phyloP scores from a whole-genome alignment of 2,113 vertebrate genomes.

The Synodontis membranacea region DNA sequence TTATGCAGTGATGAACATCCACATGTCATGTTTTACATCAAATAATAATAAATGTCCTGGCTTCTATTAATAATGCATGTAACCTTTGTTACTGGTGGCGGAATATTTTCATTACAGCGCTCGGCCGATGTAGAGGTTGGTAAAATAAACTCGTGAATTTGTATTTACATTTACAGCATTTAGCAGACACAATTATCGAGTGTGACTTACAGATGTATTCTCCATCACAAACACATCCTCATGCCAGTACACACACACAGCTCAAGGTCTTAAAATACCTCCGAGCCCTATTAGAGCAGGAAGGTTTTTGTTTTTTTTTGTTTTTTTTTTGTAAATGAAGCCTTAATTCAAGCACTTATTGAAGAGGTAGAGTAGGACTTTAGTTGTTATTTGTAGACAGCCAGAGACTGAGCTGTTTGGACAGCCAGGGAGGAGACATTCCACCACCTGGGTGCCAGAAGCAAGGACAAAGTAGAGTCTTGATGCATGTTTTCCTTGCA shows the following conservation, averaged over 20 bases:
- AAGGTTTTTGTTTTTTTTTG: too few relatives aligned
- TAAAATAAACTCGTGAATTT: not conserved
- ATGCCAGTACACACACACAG: not conserved
- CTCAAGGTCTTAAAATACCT: not conserved
- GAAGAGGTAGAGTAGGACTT: not conserved
- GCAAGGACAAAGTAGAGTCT: not conserved
- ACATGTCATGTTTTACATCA: not conserved
- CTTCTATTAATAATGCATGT: not conserved
- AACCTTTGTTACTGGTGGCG: not conserved
- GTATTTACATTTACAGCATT: not conserved
- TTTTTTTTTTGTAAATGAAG: not conserved
- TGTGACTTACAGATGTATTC: not conserved
- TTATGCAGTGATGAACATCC: not conserved
- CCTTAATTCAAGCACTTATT: not conserved
- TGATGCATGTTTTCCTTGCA: not conserved
- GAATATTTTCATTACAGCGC: not conserved
- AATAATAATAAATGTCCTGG: not conserved
- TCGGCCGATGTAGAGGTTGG: not conserved
- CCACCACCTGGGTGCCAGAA: not conserved
- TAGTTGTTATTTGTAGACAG: not conserved
- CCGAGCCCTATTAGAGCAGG: not conserved
- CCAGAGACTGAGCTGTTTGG: not conserved
- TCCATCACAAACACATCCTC: not conserved
- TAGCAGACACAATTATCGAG: not conserved
- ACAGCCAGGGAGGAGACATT: not conserved